Evolutionary conservation across 2,888 invertebrate species (phyloP).

Genomic region (Macrophya annulata): DNA sequence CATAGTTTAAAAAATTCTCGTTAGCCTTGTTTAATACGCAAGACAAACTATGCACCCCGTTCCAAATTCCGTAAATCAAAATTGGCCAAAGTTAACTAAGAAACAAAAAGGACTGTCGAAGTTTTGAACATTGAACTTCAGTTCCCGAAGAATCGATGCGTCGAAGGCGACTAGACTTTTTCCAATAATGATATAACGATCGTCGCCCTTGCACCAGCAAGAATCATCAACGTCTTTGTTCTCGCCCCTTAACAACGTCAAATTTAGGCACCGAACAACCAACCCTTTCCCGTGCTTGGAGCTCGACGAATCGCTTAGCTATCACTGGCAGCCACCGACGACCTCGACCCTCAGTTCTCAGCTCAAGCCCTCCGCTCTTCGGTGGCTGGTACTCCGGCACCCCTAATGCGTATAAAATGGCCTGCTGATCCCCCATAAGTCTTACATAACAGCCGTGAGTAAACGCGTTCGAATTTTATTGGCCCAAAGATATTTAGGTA

Average conservation of each 20-base stretch:
- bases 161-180: constrained; percentile 18
- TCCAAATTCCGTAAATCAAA: neutral
- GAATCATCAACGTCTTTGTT: constrained; percentile 17
- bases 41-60: neutral
- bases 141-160: neutral
- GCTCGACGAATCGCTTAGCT: constrained; percentile 32
- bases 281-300: constrained; percentile 30
- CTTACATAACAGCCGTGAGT: constrained; percentile 50
- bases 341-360: constrained; percentile 29
- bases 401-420: constrained; percentile 53
- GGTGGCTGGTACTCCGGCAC: constrained; percentile 21
- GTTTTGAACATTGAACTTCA: neutral
- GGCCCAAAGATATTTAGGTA: constrained; percentile 37
- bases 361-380: constrained; percentile 25
- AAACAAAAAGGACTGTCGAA: too few relatives aligned
- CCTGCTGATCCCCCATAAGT: constrained; percentile 49
- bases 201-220: neutral
- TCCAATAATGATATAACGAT: neutral
- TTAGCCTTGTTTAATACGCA: too few relatives aligned
- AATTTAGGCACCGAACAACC: constrained; percentile 9
- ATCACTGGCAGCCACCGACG: constrained; percentile 33
- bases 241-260: neutral
- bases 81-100: neutral
- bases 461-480: constrained; percentile 51
- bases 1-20: too few relatives aligned